Base-by-base conservation (phyloP, 2,888 invertebrate species). In the Epinotia demarniana region DNA sequence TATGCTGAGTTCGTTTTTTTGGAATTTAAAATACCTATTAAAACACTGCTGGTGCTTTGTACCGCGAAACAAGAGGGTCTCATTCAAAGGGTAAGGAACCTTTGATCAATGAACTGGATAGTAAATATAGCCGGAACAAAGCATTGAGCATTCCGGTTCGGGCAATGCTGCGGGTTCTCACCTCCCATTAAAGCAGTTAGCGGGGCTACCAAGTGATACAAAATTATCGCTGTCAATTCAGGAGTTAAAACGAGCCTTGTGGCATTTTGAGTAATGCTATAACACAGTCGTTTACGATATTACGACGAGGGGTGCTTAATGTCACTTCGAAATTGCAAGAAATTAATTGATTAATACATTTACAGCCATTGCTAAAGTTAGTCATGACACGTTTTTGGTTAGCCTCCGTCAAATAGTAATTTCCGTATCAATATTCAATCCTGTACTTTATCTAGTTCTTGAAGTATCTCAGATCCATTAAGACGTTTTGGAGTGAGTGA, bases 141-240 rank as follows among this genome's bases (percentile, higher is more conserved):
- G 64, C 63, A 66, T 75, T 77, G 77, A 73, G 13, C 66, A 73
- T 77, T 73, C 73, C 73, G 73, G 76, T 73, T 66, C 60, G 60
- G 72, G 67, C 9, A 64, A 66, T 43, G 46, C 39, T 53, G 60
- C 69, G 27, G 57, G 61, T 66, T 66, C 49, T 66, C 66, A 53
- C 53, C 27, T 61, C 46, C 33, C 53, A 19, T 19, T 57, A 33
- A n/a, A 8, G 71, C 61, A 71, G 71, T 75, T 75, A 75, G 64
- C 60, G 58, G 58, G 33, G 19, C 27, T 71, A 57, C 57, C 18
- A 23, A 19, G 3, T 6, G 16, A 18, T 6, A 23, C 39, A 18
- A 18, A 5, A 13, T 3, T 6, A 33, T 55, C 55, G 12, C 67
- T 19, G 19, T 16, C 55, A 63, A 55, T 49, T 39, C 16, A 57